These are phyloP conservation scores for Esperia sulphurella DNA, from an alignment of 2,888 invertebrate genomes.

Conservation along the genomic window DNA sequence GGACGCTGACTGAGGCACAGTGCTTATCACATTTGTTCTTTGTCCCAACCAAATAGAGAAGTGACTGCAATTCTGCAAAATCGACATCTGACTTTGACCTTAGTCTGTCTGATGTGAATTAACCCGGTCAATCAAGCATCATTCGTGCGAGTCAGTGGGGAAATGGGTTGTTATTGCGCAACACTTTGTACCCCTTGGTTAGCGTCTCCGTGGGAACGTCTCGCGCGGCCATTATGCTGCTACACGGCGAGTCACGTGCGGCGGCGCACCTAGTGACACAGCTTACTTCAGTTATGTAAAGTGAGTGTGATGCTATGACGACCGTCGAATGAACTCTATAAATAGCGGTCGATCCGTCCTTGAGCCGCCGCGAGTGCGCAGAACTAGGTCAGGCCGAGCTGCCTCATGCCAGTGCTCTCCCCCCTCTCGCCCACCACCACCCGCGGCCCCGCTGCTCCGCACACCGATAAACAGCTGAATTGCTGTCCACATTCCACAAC, in stretches of 20 bases:
- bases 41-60: no score
- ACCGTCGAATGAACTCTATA: conserved; percentile 71
- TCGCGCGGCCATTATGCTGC: conserved; percentile 30
- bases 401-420: conserved; percentile 46
- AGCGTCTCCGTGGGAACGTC: conserved; percentile 54
- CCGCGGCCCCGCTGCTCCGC: conserved; percentile 13
- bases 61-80: conserved; percentile 1
- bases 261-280: conserved; percentile 51
- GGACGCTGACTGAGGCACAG: no score
- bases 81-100: conserved; percentile 34
- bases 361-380: conserved; percentile 66
- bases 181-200: background rate
- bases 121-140: conserved; percentile 32
- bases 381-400: conserved; percentile 71
- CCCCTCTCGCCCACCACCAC: conserved; percentile 25
- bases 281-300: conserved; percentile 69
- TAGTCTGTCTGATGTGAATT: conserved; percentile 1
- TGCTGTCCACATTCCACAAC: conserved; percentile 32
- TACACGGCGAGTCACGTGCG: conserved; percentile 43
- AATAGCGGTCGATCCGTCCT: conserved; percentile 77
- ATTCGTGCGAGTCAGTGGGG: conserved; percentile 39
- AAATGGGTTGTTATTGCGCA: conserved; percentile 47
- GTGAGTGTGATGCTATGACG: conserved; percentile 62
- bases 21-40: no score
- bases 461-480: conserved; percentile 33